Percentiles rank a stretch among this genome's conserved stretches.
phyloP scores from a whole-genome alignment of 2,113 vertebrate species.

The Myrmophylax atrothorax region DNA sequence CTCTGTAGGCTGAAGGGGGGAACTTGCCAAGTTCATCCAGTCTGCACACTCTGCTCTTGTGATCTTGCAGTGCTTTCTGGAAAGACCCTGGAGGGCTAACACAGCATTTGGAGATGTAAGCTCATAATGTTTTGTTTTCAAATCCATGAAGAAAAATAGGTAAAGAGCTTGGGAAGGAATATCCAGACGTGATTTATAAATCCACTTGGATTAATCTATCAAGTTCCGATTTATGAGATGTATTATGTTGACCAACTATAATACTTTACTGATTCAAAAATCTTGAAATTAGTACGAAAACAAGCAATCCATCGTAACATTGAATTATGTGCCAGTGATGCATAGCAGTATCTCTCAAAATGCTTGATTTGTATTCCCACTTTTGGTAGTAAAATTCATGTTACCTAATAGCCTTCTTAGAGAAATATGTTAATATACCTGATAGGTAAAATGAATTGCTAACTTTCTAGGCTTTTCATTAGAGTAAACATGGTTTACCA shows the following conservation, averaged over 20 bases:
- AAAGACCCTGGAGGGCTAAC: background rate
- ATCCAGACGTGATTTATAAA: slow-evolving; percentile 37
- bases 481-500: slow-evolving; percentile 1
- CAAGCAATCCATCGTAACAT: background rate
- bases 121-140: background rate
- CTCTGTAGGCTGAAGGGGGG: background rate
- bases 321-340: background rate
- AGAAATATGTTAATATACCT: background rate
- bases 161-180: slow-evolving; percentile 40
- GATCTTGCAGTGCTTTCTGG: background rate
- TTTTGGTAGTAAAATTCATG: background rate
- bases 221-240: slow-evolving; percentile 49
- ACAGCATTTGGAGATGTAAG: slow-evolving; percentile 13
- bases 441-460: background rate
- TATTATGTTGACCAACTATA: slow-evolving; percentile 9
- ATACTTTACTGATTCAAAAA: slow-evolving; percentile 15
- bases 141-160: background rate
- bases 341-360: background rate
- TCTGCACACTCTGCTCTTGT: background rate
- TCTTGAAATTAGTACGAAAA: background rate
- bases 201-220: slow-evolving; percentile 25
- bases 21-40: background rate
- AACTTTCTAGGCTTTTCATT: background rate
- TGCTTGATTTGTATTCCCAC: background rate
- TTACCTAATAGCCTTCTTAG: background rate